phyloP scores from a whole-genome alignment of 2,888 invertebrate genomes.

The Labia minor region DNA sequence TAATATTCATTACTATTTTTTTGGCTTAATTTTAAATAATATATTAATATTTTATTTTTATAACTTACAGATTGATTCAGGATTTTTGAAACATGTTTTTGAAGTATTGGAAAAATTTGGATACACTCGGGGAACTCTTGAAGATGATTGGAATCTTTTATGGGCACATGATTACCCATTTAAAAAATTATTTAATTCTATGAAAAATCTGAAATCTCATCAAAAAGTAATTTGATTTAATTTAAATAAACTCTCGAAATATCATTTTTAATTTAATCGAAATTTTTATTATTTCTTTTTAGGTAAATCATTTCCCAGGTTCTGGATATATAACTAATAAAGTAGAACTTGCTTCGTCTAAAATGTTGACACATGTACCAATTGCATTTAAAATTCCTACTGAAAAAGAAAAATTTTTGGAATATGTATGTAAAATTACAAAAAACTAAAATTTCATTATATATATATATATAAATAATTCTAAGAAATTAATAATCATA shows the following conservation, averaged over 20 bases:
- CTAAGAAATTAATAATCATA: background rate
- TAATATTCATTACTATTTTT: too few relatives aligned
- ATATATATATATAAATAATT: background rate
- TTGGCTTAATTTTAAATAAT: too few relatives aligned
- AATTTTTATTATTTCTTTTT: conserved; percentile 24
- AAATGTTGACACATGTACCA: conserved; percentile 64
- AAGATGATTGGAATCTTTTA: conserved; percentile 67
- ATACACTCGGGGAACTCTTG: conserved; percentile 46
- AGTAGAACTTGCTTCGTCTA: conserved; percentile 71
- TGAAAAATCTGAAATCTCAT: conserved; percentile 52
- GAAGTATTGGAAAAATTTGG: conserved; percentile 65
- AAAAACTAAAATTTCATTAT: too few relatives aligned
- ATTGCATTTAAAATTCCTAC: conserved; percentile 77
- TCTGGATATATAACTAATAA: conserved; percentile 89
- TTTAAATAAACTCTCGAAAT: too few relatives aligned
- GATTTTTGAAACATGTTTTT: conserved; percentile 70
- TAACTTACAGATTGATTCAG: conserved; percentile 51
- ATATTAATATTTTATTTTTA: conserved; percentile 17
- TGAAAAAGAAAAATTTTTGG: conserved; percentile 55
- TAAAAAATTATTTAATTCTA: conserved; percentile 40
- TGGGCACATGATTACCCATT: conserved; percentile 96
- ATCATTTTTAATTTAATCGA: background rate
- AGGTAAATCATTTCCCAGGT: conserved; percentile 89
- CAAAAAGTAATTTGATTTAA: conserved; percentile 45
- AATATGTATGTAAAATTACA: conserved; percentile 46